These are phyloP conservation scores for Drosophila aff. DNA, from an alignment of 1,140 invertebrate genomes.

Conservation along the genomic window DNA sequence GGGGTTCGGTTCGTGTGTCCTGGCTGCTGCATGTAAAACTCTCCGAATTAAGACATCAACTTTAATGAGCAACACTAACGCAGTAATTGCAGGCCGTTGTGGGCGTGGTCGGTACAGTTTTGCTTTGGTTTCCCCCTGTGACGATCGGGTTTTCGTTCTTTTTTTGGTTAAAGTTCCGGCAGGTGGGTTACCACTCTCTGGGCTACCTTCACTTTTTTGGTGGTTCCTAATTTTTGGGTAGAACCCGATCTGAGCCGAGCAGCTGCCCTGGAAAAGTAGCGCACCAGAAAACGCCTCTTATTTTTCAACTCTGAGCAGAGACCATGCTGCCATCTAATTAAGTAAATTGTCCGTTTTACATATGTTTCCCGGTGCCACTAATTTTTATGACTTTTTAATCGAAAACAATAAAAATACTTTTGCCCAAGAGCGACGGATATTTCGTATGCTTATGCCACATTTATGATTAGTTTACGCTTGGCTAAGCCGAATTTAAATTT, in stretches of 20 bases:
- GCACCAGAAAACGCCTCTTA: constrained; percentile 74
- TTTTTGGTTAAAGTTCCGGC: constrained; percentile 68
- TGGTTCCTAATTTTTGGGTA: constrained; percentile 61
- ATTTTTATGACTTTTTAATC: constrained; percentile 79
- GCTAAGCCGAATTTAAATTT: constrained; percentile 56
- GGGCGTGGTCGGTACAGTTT: constrained; percentile 69
- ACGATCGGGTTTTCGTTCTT: constrained; percentile 30
- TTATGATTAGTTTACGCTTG: constrained; percentile 71
- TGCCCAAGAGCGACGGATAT: constrained; percentile 17
- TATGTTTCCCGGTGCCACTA: constrained; percentile 60
- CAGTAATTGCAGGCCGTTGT: constrained; percentile 67
- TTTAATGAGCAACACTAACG: constrained; percentile 82
- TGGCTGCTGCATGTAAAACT: constrained; percentile 67
- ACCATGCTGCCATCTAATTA: constrained; percentile 70
- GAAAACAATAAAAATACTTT: constrained; percentile 74
- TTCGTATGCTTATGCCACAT: constrained; percentile 61
- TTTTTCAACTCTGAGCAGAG: constrained; percentile 24
- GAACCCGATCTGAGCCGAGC: constrained; percentile 28
- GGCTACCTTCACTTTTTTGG: constrained; percentile 62
- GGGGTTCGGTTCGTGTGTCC: constrained; percentile 37
- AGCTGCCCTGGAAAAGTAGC: constrained; percentile 66
- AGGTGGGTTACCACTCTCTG: constrained; percentile 51
- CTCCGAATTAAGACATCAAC: constrained; percentile 79
- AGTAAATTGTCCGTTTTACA: constrained; percentile 81
- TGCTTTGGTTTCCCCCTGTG: constrained; percentile 63